Base-by-base conservation (phyloP, 2,888 invertebrate species). In the Lithophane leautieri region DNA sequence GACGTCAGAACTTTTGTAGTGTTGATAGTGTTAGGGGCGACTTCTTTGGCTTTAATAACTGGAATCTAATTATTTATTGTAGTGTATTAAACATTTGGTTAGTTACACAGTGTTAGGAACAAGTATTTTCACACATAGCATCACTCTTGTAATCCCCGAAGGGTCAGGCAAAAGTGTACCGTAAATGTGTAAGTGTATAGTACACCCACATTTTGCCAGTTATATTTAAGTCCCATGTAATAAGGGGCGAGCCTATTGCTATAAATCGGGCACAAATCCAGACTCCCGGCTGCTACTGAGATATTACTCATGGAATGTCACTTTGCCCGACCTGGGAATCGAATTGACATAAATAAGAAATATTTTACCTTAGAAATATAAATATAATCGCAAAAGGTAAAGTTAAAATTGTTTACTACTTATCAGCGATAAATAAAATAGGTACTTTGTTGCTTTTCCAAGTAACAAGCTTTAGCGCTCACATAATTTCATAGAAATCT, bases 1-100 rank as follows among this genome's bases (percentile, higher is more conserved):
- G 76, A 76, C 66, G 63, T 60, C 4, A 62, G 60, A 63, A 63
- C 16, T 54, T 50, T 16, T n/a, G 40, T 68, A 44, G 25, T 44
- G 42, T 40, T 28, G 40, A 42, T 71, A 80, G 40, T 67, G 47
- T 60, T 70, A 19, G 8, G 14, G 2, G 40, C 12, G 9, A 52
- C 16, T 16, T 63, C 40, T 42, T 42, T 12, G 50, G 3, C 9
- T 25, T 44, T 47, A 47, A 22, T 28, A 22, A 65, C 12, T 47
- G 12, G 28, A 65, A 22, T 63, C 25, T 16, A 62, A 25, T 25
- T 42, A 3, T 42, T 9, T 42, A 16, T n/a, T 40, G n/a, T 42
- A n/a, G 14, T 63, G n/a, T 42, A 61, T 22, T 12, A 61, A 34
- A 22, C 12, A 19, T 19, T 25, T 12, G 19, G 22, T 22, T 61